Evolutionary conservation across 2,113 vertebrate species (phyloP), one percentile per base, ranked within the genome.

Genomic region (Dasyprocta punctata): DNA sequence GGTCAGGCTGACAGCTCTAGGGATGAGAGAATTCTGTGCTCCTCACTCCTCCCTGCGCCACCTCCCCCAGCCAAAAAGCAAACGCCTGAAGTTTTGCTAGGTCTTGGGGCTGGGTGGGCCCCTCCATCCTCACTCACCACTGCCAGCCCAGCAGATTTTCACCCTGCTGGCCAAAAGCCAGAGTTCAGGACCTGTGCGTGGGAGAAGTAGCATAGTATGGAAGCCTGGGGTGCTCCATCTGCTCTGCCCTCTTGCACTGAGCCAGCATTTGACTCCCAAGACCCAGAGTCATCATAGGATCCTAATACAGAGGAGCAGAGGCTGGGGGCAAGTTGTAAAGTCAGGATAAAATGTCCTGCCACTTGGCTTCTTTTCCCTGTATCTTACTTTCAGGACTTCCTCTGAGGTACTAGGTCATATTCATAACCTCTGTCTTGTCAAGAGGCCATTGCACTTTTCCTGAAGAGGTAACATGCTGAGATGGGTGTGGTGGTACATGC

Each of bases 1-100:
- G 94, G 92, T 89, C 94, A 75, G 61, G 96, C 95, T 97, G 97
- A 97, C 96, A 98, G 97, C 96, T 95, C 87, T 67, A 65, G 44
- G 84, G 69, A 89, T 78, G 86, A 94, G 73, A 95, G 44, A 78
- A 71, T 49, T 44, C 56, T 9, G 1, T 7, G 56, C 49, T 87
- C 52, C 10, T 63, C 9, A 77, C 56, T 86, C 69, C 44, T 24
- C 69, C 67, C 49, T 33, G 2, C 1, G 1, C n/a, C 54, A 71
- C 47, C 49, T 77, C 8, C 12, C 7, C 11, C 56, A 7, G 2
- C 12, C n/a, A 30, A 88, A 41, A 49, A 80, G 78, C 33, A 69
- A 36, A 20, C 44, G 16, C 33, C 9, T 0, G 4, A 67, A 65
- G 41, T 2, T 56, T 60, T 49, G 17, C 77, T 30, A 16, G 63